phyloP scores from a whole-genome alignment of 35 echinoderm and acorn worm species.

The Amphiura filiformis region DNA sequence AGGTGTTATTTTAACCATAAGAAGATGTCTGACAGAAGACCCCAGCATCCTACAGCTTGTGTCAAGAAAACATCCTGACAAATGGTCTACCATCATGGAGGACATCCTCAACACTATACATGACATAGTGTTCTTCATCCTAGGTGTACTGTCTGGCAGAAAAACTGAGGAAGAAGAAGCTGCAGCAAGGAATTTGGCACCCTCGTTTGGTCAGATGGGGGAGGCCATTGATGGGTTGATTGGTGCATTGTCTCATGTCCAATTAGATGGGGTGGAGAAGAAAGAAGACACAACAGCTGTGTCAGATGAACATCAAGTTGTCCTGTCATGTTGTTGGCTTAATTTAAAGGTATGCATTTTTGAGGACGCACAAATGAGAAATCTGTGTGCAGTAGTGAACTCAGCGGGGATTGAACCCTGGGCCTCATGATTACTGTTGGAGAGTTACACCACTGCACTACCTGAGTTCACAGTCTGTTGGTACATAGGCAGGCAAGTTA shows the following conservation, averaged over 20 bases:
- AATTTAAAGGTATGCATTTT: conserved; percentile 72
- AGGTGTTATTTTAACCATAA: conserved; percentile 63
- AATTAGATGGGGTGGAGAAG: conserved; percentile 26
- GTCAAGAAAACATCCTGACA: not conserved
- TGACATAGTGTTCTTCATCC: conserved; percentile 56
- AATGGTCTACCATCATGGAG: conserved; percentile 33
- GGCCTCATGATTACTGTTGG: too few species aligned
- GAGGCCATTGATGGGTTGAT: conserved; percentile 81
- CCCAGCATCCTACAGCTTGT: not conserved
- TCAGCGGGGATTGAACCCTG: too few species aligned
- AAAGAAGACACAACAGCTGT: conserved; percentile 18
- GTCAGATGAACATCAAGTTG: conserved; percentile 77
- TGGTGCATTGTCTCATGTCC: conserved; percentile 27
- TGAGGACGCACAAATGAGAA: not conserved
- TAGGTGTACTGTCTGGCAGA: conserved; percentile 62
- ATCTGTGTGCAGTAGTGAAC: not conserved
- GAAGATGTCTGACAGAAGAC: conserved; percentile 52
- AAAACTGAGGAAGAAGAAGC: not conserved
- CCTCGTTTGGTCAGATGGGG: conserved; percentile 95
- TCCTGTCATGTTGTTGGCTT: conserved; percentile 89
- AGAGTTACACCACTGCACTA: too few species aligned
- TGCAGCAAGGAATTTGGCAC: conserved; percentile 29
- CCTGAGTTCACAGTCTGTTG: not conserved
- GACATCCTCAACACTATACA: conserved; percentile 46
- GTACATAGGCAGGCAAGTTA: not conserved